Base-by-base conservation (phyloP, 2,888 invertebrate species). In the Clanis bilineata region DNA sequence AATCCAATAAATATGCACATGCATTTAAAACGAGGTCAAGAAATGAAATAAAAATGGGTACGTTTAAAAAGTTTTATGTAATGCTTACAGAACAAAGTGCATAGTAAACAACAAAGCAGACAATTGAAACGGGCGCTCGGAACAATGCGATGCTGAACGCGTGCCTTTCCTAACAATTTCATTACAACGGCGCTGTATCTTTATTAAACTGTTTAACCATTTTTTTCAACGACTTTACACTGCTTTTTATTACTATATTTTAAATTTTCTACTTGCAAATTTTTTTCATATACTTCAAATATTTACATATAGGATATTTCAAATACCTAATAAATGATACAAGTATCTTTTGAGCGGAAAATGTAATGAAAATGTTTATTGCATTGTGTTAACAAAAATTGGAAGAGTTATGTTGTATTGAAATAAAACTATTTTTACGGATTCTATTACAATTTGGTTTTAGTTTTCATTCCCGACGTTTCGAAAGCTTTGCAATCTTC, bases 161-260 rank as follows among this genome's bases (percentile, higher is more conserved):
- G 67, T 64, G 58, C 59, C 68, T 71, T 70, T 71, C 69, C 71
- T 70, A 74, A 71, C 68, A 65, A 64, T 71, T 72, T 66, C 62
- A 69, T 73, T 70, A 62, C 58, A 69, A 66, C 64, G 64, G 39
- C 28, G 47, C 68, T 64, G 66, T 66, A 62, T 66, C 64, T 64
- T 63, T 63, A 67, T 69, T 70, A 64, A 63, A 59, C 54, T 28
- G 41, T 57, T 57, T 22, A 36, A 57, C 22, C 10, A 10, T 18
- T 23, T 56, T 56, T 39, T 56, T 39, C 7, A 23, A 56, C n/a
- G 25, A 39, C n/a, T 15, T 5, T 38, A 9, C 39, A 15, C 22
- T 56, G 15, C 23, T 25, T 56, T 56, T 23, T 39, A 18, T n/a
- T 55, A 5, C 36, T 36, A 12, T 36, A 36, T 36, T 2, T 36